Conservation (phyloP, 2,888 invertebrate species). For the Platynereis dumerilii region DNA sequence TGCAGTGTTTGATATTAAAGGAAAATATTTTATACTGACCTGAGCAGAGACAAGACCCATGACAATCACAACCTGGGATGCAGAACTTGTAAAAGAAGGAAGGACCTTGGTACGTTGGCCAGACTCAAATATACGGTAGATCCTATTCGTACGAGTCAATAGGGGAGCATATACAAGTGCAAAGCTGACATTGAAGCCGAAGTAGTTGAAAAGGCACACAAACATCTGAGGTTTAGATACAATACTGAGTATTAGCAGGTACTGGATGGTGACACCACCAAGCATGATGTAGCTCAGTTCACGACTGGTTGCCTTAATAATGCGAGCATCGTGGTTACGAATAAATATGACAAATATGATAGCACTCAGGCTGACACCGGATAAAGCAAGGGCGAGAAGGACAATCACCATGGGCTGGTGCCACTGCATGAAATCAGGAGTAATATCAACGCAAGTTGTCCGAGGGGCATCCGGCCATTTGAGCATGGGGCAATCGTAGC, state of each 20-base stretch:
- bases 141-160: conserved; percentile 54
- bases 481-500: conserved; percentile 40
- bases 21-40: conserved; percentile 45
- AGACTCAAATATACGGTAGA: conserved; percentile 52
- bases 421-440: conserved; percentile 28
- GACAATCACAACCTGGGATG: conserved; percentile 49
- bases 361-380: conserved; percentile 36
- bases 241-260: conserved; percentile 46
- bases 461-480: conserved; percentile 36
- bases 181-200: conserved; percentile 54
- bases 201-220: conserved; percentile 48
- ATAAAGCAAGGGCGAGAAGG: conserved; percentile 21
- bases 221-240: conserved; percentile 43
- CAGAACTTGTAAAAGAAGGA: conserved; percentile 47
- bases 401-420: conserved; percentile 33
- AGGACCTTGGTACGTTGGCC: conserved; percentile 44
- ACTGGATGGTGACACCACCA: conserved; percentile 47
- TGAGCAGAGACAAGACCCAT: conserved; percentile 43
- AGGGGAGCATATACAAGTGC: conserved; percentile 54
- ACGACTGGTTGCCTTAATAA: conserved; percentile 55
- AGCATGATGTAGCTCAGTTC: conserved; percentile 53
- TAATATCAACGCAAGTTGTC: conserved; percentile 29
- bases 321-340: conserved; percentile 41
- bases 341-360: conserved; percentile 35
- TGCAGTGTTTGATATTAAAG: too few relatives aligned